Conservation (phyloP, 2,888 invertebrate genomes). For the Litoditis marina region DNA sequence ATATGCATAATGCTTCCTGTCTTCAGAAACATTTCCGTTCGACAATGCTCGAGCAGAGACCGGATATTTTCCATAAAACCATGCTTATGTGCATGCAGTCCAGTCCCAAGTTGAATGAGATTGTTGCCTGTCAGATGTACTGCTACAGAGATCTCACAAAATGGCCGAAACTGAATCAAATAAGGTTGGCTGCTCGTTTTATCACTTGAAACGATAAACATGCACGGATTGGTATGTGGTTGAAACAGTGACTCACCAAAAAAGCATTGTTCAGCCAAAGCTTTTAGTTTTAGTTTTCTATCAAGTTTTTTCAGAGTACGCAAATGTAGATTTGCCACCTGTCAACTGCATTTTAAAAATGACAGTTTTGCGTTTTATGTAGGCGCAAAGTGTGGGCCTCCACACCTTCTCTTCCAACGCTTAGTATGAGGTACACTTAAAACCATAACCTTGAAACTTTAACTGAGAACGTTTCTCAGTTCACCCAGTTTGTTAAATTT, state of each 20-base stretch:
- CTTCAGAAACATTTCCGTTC: constrained; percentile 16
- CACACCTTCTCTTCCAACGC: neutral
- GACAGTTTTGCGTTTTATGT: neutral
- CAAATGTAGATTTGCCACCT: too few relatives aligned
- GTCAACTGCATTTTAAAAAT: too few relatives aligned
- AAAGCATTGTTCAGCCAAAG: too few relatives aligned
- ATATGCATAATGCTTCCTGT: too few relatives aligned
- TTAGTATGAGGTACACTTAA: neutral
- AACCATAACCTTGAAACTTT: too few relatives aligned
- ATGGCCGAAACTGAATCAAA: constrained; percentile 47
- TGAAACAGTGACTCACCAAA: too few relatives aligned
- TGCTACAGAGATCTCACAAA: constrained; percentile 47
- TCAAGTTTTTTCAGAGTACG: too few relatives aligned
- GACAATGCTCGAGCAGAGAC: constrained; percentile 17
- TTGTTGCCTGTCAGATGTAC: constrained; percentile 47
- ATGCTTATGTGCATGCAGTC: constrained; percentile 48
- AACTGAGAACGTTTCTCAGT: too few relatives aligned
- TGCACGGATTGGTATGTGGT: too few relatives aligned
- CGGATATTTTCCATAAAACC: constrained; percentile 28
- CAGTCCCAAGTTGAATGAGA: constrained; percentile 47
- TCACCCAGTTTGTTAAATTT: too few relatives aligned
- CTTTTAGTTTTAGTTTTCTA: too few relatives aligned
- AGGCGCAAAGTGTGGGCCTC: neutral
- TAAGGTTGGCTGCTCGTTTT: constrained; percentile 28
- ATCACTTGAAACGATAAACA: too few relatives aligned